phyloP scores from a whole-genome alignment of 2,888 invertebrate genomes.

The Poecilobothrus nobilitatus region DNA sequence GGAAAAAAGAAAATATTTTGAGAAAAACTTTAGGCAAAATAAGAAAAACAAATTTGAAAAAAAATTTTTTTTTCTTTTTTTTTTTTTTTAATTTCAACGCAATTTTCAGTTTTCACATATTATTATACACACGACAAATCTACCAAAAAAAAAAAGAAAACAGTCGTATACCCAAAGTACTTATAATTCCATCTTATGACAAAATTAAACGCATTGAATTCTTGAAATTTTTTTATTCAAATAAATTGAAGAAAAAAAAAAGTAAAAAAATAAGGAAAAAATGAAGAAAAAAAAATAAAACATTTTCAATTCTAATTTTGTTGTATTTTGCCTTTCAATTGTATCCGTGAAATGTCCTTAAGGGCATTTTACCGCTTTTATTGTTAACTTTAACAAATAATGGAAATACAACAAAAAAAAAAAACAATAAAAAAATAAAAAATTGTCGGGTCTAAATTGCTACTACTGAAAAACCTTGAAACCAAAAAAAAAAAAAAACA shows the following conservation, averaged over 20 bases:
- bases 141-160: background rate
- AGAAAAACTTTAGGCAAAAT: too few relatives aligned
- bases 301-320: background rate
- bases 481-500: background rate
- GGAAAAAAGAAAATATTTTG: too few relatives aligned
- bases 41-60: background rate
- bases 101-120: background rate
- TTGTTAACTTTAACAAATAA: slow-evolving; percentile 1
- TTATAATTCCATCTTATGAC: background rate
- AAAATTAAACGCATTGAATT: background rate
- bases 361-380: background rate
- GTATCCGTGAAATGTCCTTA: background rate
- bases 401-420: background rate
- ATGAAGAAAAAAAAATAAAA: background rate
- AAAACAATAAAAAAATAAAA: background rate
- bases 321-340: background rate
- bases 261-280: too few relatives aligned
- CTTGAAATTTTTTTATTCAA: too few relatives aligned
- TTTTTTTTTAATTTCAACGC: background rate
- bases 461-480: background rate
- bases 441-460: background rate
- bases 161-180: background rate
- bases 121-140: background rate
- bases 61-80: background rate
- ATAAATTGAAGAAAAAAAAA: background rate